Base-by-base conservation (phyloP, 92 coral and sea anemone species). In the Paragorgia papillata region DNA sequence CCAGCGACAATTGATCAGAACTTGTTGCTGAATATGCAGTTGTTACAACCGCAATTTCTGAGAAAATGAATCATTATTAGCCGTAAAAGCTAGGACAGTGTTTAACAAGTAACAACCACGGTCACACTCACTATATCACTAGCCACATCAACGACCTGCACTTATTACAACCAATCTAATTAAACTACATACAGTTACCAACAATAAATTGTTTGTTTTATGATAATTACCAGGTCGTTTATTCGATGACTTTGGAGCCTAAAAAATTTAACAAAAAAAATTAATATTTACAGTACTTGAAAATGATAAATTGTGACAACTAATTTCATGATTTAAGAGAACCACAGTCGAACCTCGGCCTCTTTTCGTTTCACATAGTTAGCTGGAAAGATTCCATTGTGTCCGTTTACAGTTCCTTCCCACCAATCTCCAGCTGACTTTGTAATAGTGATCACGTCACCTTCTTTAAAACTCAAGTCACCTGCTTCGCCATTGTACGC, bases 401-500 rank as follows among this genome's bases (percentile, higher is more conserved):
- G 84, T 29, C 97, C 98, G 1, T 64, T 80, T 15, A 88, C 76
- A 22, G 64, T 85, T 22, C 98, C 98, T 79, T 94, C 97, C 98
- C 98, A 94, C 98, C 98, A 94, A 30, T 91, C 98, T 17, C 97
- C 98, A 13, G 91, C 97, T 6, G 84, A 85, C 56, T 86, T 90
- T 13, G 87, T 84, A 49, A 94, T 91, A 33, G 85, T 75, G 30
- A 94, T 89, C 18, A 74, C 76, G 43, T 94, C 98, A 13, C 95
- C 98, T 59, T 91, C 97, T 9, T 60, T 57, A 51, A 94, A 94
- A 73, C 89, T 86, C 41, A 95, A 80, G 79, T 95, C 99, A 2
- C 96, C 94, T 24, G 59, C 85, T 50, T 91, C 97, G 20, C 99
- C 99, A 3, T 81, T 83, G 66, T 95, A 95, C 3, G 86, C 83